These are phyloP conservation scores for Mormyrus proboscirostris DNA, from an alignment of 2,797 vertebrate species.

Conservation along the genomic window DNA sequence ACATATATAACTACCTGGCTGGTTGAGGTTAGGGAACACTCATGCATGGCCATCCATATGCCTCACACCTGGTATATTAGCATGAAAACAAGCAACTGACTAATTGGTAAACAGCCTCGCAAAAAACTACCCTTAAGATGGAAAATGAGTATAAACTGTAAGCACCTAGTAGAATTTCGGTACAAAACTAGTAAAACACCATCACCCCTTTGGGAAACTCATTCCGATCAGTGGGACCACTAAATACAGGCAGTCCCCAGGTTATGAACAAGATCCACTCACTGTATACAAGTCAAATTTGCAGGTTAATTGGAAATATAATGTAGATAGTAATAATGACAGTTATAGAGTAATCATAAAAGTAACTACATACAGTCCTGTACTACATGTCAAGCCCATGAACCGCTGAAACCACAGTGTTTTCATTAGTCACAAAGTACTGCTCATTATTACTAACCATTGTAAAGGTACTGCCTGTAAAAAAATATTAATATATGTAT, in stretches of 20 bases:
- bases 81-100: neutral
- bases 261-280: neutral
- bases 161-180: neutral
- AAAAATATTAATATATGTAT: neutral
- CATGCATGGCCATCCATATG: neutral
- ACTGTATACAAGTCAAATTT: neutral
- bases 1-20: neutral
- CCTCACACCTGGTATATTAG: neutral
- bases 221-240: neutral
- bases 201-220: neutral
- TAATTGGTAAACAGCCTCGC: neutral
- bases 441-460: neutral
- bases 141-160: neutral
- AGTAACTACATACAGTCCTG: neutral
- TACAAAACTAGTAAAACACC: neutral
- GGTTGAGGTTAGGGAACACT: neutral
- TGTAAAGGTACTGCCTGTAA: neutral
- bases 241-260: neutral
- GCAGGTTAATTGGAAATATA: neutral
- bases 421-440: neutral
- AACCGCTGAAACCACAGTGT: neutral
- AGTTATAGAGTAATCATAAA: neutral
- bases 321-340: neutral
- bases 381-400: neutral
- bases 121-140: neutral